Evolutionary conservation across 2,797 vertebrate species (phyloP), one percentile per base, ranked within the genome.

Genomic region (Cuniculus paca): DNA sequence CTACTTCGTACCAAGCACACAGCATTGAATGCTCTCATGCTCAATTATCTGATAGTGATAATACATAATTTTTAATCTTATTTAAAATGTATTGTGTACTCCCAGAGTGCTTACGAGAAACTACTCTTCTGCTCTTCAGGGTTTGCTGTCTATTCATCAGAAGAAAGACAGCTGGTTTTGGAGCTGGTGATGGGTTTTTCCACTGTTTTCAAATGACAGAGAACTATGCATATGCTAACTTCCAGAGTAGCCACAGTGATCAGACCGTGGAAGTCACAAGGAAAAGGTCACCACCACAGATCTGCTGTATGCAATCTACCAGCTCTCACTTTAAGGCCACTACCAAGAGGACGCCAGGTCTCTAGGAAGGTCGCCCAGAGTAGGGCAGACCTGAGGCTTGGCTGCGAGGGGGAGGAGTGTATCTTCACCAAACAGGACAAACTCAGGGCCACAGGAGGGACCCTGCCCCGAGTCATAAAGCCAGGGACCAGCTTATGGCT

Each of bases 181-280:
- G 79, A 74, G 80, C 54, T 84, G 65, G 45, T 72, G 88, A 83
- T 52, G 88, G 95, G 88, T 88, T 96, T 96, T 95, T 81, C 95
- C 88, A 91, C 72, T 95, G 94, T 95, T 97, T 95, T 80, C 78
- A 54, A 78, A 93, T 94, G 93, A 82, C 78, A 19, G 86, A 80
- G 72, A 75, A 56, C 48, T n/a, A 13, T n/a, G 31, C 56, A 77
- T 45, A 5, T 4, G 42, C 31, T 93, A 22, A 63, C 91, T 70
- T 72, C 10, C 82, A 42, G 39, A 72, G 70, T 78, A 24, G 34
- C 60, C 5, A 79, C 54, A 36, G 65, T 6, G 6, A 14, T 26
- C 90, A 2, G 42, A 70, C 72, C 12, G 9, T 7, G 45, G 77
- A 85, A 79, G n/a, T 9, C 36, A n/a, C 19, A 28, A 1, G 39